Percentiles rank a stretch among this genome's conserved stretches.
Conservation (phyloP, 2,888 invertebrate genomes). For the Cataglyphis altisquamis region DNA sequence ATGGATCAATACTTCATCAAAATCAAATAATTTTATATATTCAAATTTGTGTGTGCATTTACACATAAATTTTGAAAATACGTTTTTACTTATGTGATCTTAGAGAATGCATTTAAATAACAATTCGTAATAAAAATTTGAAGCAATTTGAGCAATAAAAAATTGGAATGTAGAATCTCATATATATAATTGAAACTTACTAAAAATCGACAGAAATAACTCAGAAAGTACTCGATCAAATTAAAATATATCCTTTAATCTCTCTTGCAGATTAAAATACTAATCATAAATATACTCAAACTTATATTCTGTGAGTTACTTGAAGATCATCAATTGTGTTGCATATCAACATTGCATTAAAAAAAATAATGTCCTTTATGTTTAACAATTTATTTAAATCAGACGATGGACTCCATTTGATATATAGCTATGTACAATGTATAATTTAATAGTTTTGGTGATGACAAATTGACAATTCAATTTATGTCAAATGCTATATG, state of each 20-base stretch:
- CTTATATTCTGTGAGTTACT: not conserved
- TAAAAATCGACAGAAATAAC: not conserved
- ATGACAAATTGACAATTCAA: slow-evolving; percentile 66
- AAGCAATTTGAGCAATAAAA: not conserved
- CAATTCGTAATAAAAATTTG: not conserved
- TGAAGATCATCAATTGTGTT: not conserved
- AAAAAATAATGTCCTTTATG: slow-evolving; percentile 35
- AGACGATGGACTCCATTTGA: slow-evolving; percentile 78
- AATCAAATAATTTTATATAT: not conserved
- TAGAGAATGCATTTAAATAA: not conserved
- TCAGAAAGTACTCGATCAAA: not conserved
- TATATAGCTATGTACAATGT: slow-evolving; percentile 83
- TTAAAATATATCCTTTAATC: slow-evolving; percentile 4
- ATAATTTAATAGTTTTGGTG: slow-evolving; percentile 78
- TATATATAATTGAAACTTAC: slow-evolving; percentile 13
- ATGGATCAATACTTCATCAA: slow-evolving; percentile 4
- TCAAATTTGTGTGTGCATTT: not conserved
- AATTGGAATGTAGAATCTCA: not conserved
- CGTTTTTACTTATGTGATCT: not conserved
- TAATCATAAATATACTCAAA: not conserved
- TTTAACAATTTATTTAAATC: slow-evolving; percentile 82
- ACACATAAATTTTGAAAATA: not conserved
- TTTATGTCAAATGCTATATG: slow-evolving; percentile 57
- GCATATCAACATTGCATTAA: not conserved
- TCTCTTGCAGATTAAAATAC: not conserved